A percentile compares a stretch with the other conserved stretches of the same genome.
phyloP scores from a whole-genome alignment of 1,140 invertebrate species.

The Neoseiulus cucumeris region DNA sequence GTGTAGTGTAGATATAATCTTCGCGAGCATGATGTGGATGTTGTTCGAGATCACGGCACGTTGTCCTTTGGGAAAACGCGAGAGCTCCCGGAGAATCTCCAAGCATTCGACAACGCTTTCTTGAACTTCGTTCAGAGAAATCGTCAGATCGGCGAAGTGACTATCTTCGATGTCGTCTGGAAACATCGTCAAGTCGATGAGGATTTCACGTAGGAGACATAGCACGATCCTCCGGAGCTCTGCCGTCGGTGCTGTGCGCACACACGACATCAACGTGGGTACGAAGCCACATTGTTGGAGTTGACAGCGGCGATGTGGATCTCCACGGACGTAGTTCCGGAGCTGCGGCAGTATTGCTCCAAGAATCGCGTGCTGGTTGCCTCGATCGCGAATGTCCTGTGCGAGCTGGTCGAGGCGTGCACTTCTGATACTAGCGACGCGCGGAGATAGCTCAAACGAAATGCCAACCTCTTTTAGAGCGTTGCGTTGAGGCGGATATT shows the following conservation, averaged over 20 bases:
- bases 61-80: neutral
- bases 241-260: neutral
- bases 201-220: neutral
- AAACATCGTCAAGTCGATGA: neutral
- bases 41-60: neutral
- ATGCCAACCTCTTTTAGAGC: too few species aligned
- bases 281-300: neutral
- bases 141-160: neutral
- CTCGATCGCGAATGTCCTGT: neutral
- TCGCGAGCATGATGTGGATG: neutral
- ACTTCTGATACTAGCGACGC: too few species aligned
- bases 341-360: neutral
- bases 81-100: neutral
- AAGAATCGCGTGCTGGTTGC: neutral
- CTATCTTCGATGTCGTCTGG: neutral
- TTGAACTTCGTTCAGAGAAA: neutral
- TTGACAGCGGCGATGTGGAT: neutral
- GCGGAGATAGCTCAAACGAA: too few species aligned
- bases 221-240: neutral
- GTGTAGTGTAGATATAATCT: neutral
- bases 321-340: neutral
- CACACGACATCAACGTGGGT: neutral
- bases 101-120: neutral
- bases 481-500: too few species aligned
- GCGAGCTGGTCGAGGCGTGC: neutral